A percentile compares a stretch with the other conserved stretches of the same genome.
Conservation (phyloP, 1,140 invertebrate species). For the Fopius arisanus region DNA sequence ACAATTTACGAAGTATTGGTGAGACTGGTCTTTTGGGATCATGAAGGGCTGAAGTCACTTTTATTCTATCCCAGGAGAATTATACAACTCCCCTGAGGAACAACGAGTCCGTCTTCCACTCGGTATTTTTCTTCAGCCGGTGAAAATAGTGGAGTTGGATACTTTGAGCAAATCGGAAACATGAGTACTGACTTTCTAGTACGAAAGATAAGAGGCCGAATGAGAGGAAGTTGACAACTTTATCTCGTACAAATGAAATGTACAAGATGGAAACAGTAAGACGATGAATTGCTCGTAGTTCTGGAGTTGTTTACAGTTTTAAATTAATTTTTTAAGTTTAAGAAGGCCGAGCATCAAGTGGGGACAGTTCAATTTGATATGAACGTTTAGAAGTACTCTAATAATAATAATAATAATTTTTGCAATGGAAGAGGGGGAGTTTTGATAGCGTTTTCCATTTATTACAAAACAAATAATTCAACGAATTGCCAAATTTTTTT, state of each 20-base stretch:
- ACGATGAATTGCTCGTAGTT: neutral
- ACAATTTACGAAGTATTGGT: conserved; percentile 20
- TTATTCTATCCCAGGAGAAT: neutral
- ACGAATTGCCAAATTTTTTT: too few species aligned
- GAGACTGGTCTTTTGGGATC: conserved; percentile 12
- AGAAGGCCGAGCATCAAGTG: too few species aligned
- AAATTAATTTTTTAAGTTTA: too few species aligned
- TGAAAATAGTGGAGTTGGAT: neutral
- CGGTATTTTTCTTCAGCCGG: neutral
- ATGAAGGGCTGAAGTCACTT: neutral
- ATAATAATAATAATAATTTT: too few species aligned
- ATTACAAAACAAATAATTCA: too few species aligned
- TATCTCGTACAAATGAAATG: neutral
- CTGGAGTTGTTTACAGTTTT: neutral
- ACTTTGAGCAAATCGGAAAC: neutral
- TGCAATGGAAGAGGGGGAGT: too few species aligned
- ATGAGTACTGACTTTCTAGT: neutral
- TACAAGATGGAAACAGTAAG: neutral
- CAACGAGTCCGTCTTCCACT: neutral
- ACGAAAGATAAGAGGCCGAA: neutral
- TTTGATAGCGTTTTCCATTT: too few species aligned
- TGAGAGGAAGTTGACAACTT: neutral
- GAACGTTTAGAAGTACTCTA: too few species aligned
- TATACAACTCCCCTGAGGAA: neutral
- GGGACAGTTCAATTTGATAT: too few species aligned